phyloP scores from a whole-genome alignment of 2,113 vertebrate species.

The Todiramphus chloris region DNA sequence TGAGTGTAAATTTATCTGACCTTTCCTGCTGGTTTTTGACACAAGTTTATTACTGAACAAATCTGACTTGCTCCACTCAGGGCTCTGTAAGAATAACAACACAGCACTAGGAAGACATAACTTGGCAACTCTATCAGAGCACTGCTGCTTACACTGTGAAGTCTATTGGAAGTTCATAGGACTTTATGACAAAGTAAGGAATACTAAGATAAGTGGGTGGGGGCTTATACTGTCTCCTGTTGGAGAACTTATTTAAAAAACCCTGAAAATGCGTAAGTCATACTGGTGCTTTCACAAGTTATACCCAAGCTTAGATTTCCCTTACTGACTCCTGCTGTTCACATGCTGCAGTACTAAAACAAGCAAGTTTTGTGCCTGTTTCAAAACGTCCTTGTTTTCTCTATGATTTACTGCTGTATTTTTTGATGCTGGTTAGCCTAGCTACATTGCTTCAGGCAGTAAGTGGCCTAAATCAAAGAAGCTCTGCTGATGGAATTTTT shows the following conservation, averaged over 20 bases:
- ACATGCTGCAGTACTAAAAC: background rate
- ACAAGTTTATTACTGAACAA: background rate
- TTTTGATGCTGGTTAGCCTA: constrained; percentile 40
- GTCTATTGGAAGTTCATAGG: background rate
- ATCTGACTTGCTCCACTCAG: background rate
- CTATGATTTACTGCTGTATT: background rate
- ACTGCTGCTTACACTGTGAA: background rate
- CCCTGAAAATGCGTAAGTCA: background rate
- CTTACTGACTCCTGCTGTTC: background rate
- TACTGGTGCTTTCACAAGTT: background rate
- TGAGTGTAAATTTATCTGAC: background rate
- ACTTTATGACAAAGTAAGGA: background rate
- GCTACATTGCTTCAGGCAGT: constrained; percentile 29
- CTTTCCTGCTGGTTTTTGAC: background rate
- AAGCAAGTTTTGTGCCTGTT: background rate
- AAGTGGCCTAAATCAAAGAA: constrained; percentile 52
- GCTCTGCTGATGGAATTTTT: background rate
- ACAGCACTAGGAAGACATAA: background rate
- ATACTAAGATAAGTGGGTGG: background rate
- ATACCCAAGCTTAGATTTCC: background rate
- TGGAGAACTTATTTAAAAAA: background rate
- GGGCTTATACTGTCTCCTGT: background rate
- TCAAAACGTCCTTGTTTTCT: constrained; percentile 35
- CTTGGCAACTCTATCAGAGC: background rate
- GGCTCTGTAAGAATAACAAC: background rate